Conservation (phyloP, 1,140 invertebrate genomes). For the Luehdorfia chinensis region DNA sequence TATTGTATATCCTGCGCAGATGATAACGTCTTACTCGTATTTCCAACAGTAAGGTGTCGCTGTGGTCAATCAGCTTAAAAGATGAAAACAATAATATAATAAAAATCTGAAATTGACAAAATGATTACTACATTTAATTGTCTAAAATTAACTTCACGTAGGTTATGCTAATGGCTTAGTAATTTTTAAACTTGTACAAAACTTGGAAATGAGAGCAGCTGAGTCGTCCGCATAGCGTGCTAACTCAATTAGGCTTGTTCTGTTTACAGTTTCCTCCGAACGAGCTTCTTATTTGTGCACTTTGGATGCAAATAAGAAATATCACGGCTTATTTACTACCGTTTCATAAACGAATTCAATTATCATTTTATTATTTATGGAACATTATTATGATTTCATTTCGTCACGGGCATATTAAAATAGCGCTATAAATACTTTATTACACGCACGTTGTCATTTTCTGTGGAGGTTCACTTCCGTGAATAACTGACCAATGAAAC, state of each 20-base stretch:
- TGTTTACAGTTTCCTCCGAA: conserved; percentile 20
- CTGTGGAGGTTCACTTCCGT: conserved; percentile 49
- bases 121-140: conserved; percentile 10
- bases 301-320: conserved; percentile 8
- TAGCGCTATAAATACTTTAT: conserved; percentile 51
- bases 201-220: conserved; percentile 28
- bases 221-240: conserved; percentile 22
- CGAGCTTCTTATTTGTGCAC: conserved; percentile 17
- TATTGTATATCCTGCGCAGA: no score
- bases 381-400: conserved; percentile 37
- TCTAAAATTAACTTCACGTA: no score
- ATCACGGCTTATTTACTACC: conserved; percentile 15
- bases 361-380: no score
- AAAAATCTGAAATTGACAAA: no score
- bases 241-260: conserved; percentile 29
- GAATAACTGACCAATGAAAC: conserved; percentile 63
- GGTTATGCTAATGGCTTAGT: conserved; percentile 23
- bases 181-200: conserved; percentile 19
- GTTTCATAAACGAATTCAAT: no score
- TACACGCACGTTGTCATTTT: no score
- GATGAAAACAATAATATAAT: no score
- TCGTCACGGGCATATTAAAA: conserved; percentile 33
- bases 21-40: no score
- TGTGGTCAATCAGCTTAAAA: no score
- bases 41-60: no score